Percentiles rank a stretch among this genome's conserved stretches.
phyloP scores from a whole-genome alignment of 1,140 invertebrate species.

The Lordiphosa clarofinis region DNA sequence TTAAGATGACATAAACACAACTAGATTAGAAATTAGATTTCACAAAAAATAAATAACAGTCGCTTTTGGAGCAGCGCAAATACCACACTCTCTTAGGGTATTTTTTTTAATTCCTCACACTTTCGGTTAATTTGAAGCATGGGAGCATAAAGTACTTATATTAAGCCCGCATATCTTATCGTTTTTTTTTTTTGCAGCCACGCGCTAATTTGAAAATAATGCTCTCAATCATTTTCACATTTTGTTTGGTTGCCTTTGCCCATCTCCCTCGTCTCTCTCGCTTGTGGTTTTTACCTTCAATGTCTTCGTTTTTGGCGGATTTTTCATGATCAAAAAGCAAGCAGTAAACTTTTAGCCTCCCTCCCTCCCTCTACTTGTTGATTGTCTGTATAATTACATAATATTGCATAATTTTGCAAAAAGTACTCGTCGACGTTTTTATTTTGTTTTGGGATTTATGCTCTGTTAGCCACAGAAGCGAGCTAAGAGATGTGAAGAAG shows the following conservation, averaged over 20 bases:
- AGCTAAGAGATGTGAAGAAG: background rate
- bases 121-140: constrained; percentile 21
- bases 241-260: constrained; percentile 27
- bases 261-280: background rate
- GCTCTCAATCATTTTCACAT: constrained; percentile 73
- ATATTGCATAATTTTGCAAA: constrained; percentile 75
- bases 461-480: constrained; percentile 62
- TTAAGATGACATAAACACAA: too few species aligned
- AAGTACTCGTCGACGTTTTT: constrained; percentile 42
- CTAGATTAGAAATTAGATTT: too few species aligned
- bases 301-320: constrained; percentile 21
- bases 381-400: constrained; percentile 77
- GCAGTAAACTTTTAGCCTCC: constrained; percentile 24
- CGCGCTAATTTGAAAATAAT: constrained; percentile 77
- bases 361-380: constrained; percentile 38
- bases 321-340: constrained; percentile 36
- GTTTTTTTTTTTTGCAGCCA: constrained; percentile 36
- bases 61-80: too few species aligned
- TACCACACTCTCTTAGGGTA: too few species aligned
- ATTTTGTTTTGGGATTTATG: constrained; percentile 65
- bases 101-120: too few species aligned
- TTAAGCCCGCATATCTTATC: constrained; percentile 21
- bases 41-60: too few species aligned
- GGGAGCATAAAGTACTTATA: constrained; percentile 23
- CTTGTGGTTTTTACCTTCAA: constrained; percentile 11